Evolutionary conservation across 2,888 invertebrate species (phyloP), one percentile per base, ranked within the genome.

Genomic region (Sylvicola fuscatus): DNA sequence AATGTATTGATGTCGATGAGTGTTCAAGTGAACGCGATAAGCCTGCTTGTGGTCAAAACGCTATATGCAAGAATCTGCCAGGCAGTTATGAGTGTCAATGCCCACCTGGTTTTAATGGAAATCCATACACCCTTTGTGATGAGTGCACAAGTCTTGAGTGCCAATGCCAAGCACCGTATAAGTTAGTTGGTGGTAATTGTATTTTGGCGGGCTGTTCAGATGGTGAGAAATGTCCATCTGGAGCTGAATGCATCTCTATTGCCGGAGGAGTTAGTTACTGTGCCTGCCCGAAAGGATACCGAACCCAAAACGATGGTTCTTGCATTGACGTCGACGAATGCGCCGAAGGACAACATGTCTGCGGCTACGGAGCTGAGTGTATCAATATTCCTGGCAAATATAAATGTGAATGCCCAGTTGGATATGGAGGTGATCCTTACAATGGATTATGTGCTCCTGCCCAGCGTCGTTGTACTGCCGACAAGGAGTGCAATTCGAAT

Each of bases 61-160:
- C 89, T 1, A 70, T 87, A 38, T 92, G 90, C 50, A 87, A 84
- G 53, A 92, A 92, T 59, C 61, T 89, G 35, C 89, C 89, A 1
- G 90, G 90, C 33, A 86, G 86, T 50, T 92, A 89, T 51, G 87
- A 87, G 57, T 92, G 90, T 47, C 81, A 82, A 48, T 92, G 90
- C 49, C 81, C 87, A 1, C 64, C 73, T 17, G 86, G 84, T 26
- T 87, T 80, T 51, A 82, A 80, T 49, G 89, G 89, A 32, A 89
- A 90, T 58, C 87, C 90, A 1, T 90, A 86, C 51, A 70, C 77
- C 12, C 65, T 77, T 44, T 90, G 90, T 52, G 81, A 83, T 61
- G 72, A 83, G 53, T 87, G 87, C 51, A 75, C 71, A 51, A 77
- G 75, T 41, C 70, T 80, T 32, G 78, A 76, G 49, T 89, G 89